Evolutionary conservation across 2,113 vertebrate species (phyloP), one percentile per base, ranked within the genome.

Genomic region (Pandion haliaetus): DNA sequence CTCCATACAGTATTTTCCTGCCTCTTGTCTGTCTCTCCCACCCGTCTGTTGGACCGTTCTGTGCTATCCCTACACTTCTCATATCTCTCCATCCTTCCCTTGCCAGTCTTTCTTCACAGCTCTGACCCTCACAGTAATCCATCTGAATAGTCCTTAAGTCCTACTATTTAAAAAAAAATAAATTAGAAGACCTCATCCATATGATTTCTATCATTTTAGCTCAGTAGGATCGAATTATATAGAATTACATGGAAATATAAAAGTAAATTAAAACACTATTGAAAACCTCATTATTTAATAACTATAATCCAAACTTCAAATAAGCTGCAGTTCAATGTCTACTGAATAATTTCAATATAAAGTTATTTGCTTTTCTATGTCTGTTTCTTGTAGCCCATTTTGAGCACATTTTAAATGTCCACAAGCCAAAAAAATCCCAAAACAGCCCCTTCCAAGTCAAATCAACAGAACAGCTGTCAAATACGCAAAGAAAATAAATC

Each of bases 211-310:
- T 16, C 1, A 77, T 59, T 96, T 94, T 87, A 80, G 42, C 31
- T 84, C 70, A 77, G 55, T 71, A 59, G 50, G 47, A 90, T 44
- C 10, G 1, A 85, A 80, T 87, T 86, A 24, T 65, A 52, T 47
- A 80, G 58, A 95, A 90, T 72, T 69, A 84, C 9, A 44, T 3
- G 38, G 72, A 86, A 82, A 89, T 82, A 58, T 9, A 54, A 42
- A 86, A 86, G 87, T 38, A 92, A 86, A 93, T 92, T 71, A 97
- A 78, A 84, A 12, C 17, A 40, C 72, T 25, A 70, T 34, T 87
- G 81, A 89, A 94, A 91, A 82, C 57, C 31, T 86, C 69, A 67
- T 94, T 95, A 93, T 82, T 88, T 87, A 94, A 82, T 80, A 95
- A 93, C 66, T 82, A 52, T 58, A 86, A 95, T 77, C 42, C 70